These are phyloP conservation scores for Gobio occitaniae DNA, from an alignment of 2,797 vertebrate species.

Conservation along the genomic window DNA sequence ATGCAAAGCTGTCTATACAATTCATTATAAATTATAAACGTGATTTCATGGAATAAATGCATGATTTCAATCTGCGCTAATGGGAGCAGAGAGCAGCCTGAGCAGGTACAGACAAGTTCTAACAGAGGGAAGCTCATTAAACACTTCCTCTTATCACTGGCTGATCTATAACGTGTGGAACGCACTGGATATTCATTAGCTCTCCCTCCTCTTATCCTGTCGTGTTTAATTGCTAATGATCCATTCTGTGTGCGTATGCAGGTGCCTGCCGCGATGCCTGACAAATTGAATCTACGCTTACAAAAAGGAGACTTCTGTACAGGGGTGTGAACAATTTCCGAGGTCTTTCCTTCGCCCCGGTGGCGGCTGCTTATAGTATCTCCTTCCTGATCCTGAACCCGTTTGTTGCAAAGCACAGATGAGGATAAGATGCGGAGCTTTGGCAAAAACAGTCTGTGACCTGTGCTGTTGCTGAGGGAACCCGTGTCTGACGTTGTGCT, in stretches of 20 bases:
- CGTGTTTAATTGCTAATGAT: conserved; percentile 65
- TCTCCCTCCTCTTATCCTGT: conserved; percentile 57
- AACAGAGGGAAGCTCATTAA: conserved; percentile 61
- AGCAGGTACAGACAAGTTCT: conserved; percentile 35
- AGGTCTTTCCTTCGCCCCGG: neutral
- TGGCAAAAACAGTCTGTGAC: conserved; percentile 4
- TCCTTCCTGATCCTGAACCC: neutral
- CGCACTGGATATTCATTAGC: conserved; percentile 67
- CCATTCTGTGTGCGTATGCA: conserved; percentile 42
- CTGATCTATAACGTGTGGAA: conserved; percentile 62
- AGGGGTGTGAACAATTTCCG: conserved; percentile 1
- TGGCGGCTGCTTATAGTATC: neutral
- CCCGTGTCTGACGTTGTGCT: neutral
- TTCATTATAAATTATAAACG: conserved; percentile 67
- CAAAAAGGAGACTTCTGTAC: conserved; percentile 36
- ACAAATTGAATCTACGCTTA: conserved; percentile 57
- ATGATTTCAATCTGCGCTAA: conserved; percentile 73
- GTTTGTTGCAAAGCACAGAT: neutral
- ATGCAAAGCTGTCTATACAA: conserved; percentile 59
- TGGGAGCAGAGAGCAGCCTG: conserved; percentile 56
- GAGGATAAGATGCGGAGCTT: neutral
- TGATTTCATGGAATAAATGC: conserved; percentile 73
- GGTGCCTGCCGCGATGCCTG: conserved; percentile 33
- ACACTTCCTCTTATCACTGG: conserved; percentile 61
- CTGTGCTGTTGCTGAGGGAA: conserved; percentile 9